Conservation (phyloP, 2,797 vertebrate species). For the Brachymystax lenok region DNA sequence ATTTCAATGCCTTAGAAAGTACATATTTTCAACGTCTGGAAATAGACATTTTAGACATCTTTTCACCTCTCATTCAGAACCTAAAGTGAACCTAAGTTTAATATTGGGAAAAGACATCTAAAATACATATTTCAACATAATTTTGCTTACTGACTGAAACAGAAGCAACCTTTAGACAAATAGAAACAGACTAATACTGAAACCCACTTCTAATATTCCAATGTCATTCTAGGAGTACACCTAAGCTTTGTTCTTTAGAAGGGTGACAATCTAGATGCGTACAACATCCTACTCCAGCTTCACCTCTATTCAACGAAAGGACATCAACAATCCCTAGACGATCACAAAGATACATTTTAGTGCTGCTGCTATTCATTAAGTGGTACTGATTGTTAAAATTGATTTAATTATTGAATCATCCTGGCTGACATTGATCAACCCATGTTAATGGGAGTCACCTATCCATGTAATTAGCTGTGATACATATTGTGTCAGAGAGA, state of each 20-base stretch:
- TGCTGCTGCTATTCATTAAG: not conserved
- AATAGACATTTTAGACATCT: too few relatives aligned
- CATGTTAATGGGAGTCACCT: slow-evolving; percentile 51
- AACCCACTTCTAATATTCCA: not conserved
- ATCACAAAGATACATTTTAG: not conserved
- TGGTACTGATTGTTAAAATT: slow-evolving; percentile 56
- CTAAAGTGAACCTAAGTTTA: too few relatives aligned
- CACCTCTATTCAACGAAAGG: not conserved
- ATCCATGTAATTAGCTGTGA: slow-evolving; percentile 52
- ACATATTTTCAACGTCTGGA: too few relatives aligned
- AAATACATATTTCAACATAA: not conserved
- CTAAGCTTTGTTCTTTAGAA: not conserved
- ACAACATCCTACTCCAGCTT: not conserved
- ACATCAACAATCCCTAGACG: not conserved
- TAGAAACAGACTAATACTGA: not conserved
- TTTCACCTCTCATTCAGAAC: too few relatives aligned
- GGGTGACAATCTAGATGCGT: not conserved
- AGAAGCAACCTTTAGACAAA: not conserved
- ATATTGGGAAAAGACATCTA: too few relatives aligned
- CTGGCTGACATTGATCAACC: slow-evolving; percentile 57
- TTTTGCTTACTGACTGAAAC: too few relatives aligned
- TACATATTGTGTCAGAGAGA: not conserved
- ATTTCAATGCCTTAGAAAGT: too few relatives aligned
- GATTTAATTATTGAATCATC: slow-evolving; percentile 57
- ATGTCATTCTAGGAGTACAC: not conserved